A percentile compares a stretch with the other conserved stretches of the same genome.
Evolutionary conservation across 2,888 invertebrate genomes (phyloP).

Genomic region (Mycalesis mineus): DNA sequence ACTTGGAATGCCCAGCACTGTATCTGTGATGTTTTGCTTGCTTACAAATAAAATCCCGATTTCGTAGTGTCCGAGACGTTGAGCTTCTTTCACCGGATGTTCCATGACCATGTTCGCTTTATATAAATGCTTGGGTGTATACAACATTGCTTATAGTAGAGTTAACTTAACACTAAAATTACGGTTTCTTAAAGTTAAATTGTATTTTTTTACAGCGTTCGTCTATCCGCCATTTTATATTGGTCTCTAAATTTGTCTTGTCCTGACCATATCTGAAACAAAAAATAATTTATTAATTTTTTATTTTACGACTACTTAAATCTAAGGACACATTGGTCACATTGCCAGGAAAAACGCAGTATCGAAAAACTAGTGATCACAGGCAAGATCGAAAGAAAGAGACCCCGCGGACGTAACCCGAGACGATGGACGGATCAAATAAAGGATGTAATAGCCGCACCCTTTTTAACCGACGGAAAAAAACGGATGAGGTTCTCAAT

Average conservation of each 20-base stretch:
- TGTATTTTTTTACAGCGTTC: conserved; percentile 45
- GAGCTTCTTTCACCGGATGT: conserved; percentile 26
- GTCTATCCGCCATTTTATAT: conserved; percentile 51
- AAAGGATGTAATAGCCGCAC: too few relatives aligned
- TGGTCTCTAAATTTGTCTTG: conserved; percentile 56
- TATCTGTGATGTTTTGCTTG: conserved; percentile 22
- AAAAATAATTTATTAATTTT: conserved; percentile 22
- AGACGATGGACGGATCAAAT: too few relatives aligned
- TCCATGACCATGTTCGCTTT: conserved; percentile 25
- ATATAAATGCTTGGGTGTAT: conserved; percentile 66
- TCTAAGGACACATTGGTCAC: too few relatives aligned
- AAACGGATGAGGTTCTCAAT: too few relatives aligned
- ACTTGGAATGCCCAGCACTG: conserved; percentile 70
- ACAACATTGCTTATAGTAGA: conserved; percentile 52
- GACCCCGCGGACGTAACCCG: too few relatives aligned
- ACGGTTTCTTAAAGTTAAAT: conserved; percentile 66
- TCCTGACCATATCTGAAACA: conserved; percentile 58
- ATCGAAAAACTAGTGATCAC: too few relatives aligned
- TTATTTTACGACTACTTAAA: not conserved
- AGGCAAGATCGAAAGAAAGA: too few relatives aligned
- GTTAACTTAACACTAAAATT: conserved; percentile 66
- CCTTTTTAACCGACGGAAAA: too few relatives aligned
- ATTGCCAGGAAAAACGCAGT: too few relatives aligned
- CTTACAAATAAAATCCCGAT: not conserved
- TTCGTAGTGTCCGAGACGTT: conserved; percentile 3